Evolutionary conservation across 2,113 vertebrate species (phyloP).

Genomic region (Nothoprocta pentlandii): DNA sequence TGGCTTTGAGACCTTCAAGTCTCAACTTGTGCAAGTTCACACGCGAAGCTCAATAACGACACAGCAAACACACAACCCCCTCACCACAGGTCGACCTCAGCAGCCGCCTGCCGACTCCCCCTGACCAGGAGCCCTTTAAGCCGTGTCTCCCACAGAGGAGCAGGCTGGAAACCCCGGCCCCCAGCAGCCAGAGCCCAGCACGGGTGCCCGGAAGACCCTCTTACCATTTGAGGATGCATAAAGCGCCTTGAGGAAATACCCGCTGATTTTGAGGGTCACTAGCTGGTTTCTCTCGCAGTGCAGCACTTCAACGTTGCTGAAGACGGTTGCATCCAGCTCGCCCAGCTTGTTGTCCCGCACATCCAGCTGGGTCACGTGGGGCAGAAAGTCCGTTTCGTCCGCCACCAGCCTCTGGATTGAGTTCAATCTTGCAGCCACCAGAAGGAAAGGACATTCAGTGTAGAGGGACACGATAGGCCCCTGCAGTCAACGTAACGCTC

Average conservation of each 20-base stretch:
- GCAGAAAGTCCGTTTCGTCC: conserved; percentile 88
- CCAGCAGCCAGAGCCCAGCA: not conserved
- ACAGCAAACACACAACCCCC: not conserved
- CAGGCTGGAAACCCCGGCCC: not conserved
- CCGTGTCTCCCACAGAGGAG: not conserved
- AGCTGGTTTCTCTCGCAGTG: conserved; percentile 96
- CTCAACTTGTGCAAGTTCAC: not conserved
- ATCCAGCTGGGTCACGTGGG: conserved; percentile 93
- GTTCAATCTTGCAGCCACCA: conserved; percentile 85
- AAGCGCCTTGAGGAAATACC: conserved; percentile 89
- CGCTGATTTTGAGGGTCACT: conserved; percentile 85
- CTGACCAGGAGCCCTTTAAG: not conserved
- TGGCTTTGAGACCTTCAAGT: not conserved
- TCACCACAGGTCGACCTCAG: not conserved
- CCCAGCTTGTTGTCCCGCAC: conserved; percentile 91
- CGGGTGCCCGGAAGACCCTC: conserved; percentile 3
- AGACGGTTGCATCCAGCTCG: conserved; percentile 88
- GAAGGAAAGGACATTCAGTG: not conserved
- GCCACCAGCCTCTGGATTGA: conserved; percentile 84
- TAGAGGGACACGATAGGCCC: not conserved
- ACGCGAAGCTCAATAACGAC: not conserved
- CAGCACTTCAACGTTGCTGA: conserved; percentile 92
- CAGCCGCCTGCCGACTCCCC: not conserved
- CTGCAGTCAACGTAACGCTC: not conserved
- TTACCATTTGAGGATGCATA: conserved; percentile 91